These are phyloP conservation scores for cat (Felis catus) DNA, from an alignment of 2,113 vertebrate genomes.

Conservation along the genomic window F.catus_Fca126_mat1.0 CM031421.1:42811001-42811500, in stretches of 20 bases:
- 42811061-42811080: neutral
- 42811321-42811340: slow-evolving; percentile 57
- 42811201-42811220: slow-evolving; percentile 1
- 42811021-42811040: neutral
- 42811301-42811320: slow-evolving; percentile 57
- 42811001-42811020: neutral
- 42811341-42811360: slow-evolving; percentile 68
- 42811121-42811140: neutral
- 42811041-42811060: neutral
- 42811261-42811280: slow-evolving; percentile 42
- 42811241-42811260: slow-evolving; percentile 17
- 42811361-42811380: slow-evolving; percentile 68
- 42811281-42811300: slow-evolving; percentile 61
- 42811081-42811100: neutral
- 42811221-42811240: slow-evolving; percentile 55
- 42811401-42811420: slow-evolving; percentile 53
- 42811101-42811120: neutral
- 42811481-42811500: slow-evolving; percentile 41
- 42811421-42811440: slow-evolving; percentile 27
- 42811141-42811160: neutral
- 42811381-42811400: slow-evolving; percentile 31
- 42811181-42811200: slow-evolving; percentile 38
- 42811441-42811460: neutral
- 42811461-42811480: neutral
- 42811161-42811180: neutral